Evolutionary conservation across 2,888 invertebrate genomes (phyloP), one percentile per base, ranked within the genome.

Genomic region (Heteromurus nitidus): DNA sequence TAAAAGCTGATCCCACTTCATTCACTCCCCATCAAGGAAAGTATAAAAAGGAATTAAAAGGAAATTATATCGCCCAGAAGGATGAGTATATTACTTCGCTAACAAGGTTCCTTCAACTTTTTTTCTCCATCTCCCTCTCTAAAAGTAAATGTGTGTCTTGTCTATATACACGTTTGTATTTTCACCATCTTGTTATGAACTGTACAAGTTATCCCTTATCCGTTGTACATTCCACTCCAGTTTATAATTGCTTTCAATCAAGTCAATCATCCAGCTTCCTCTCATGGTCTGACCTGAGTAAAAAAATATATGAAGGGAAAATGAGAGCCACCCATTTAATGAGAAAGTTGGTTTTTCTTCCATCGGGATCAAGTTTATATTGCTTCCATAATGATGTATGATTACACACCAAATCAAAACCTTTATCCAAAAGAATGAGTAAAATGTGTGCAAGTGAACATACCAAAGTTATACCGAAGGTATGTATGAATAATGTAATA

Each of bases 311-410:
- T 20, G 28, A 36, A 50, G 28, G 30, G 64, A 79, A 79, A 79
- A 79, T 44, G 69, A 79, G 79, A 80, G 74, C 80, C 80, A 80
- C 80, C 80, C 80, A 73, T 80, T 80, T 80, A 80, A 74, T 73
- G 65, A 80, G 80, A 73, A 73, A 80, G 80, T 80, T 80, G 74
- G 80, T 80, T 80, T 80, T 80, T 80, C 80, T 64, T 69, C 30
- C 72, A 72, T 73, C 80, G 58, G 60, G 70, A 73, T 80, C 80
- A 80, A 73, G 44, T 73, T 73, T 73, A 58, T 73, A 73, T 73
- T 79, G 26, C 55, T 36, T 36, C 7, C n/a, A 24, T 53, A 65
- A 55, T 80, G 55, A 79, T 44, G 68, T 79, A 68, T 72, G 47
- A 73, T 80, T 72, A 80, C 26, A 42, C n/a, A 44, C 9, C 31